A percentile compares a stretch with the other conserved stretches of the same genome.
phyloP scores from a whole-genome alignment of 2,888 invertebrate genomes.

The Slavum lentiscoides region DNA sequence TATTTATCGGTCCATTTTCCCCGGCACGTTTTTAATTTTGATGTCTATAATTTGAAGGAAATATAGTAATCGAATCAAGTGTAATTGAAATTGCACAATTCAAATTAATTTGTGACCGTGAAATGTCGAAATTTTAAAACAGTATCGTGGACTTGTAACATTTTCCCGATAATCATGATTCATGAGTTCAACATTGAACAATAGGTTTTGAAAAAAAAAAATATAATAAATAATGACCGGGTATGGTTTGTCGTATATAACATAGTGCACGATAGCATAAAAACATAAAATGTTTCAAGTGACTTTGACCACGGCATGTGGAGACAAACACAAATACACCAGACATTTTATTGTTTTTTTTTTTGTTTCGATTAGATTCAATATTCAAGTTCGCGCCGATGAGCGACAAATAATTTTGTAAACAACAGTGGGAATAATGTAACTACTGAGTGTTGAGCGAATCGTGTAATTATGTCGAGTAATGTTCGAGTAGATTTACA shows the following conservation, averaged over 20 bases:
- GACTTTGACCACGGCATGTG: background rate
- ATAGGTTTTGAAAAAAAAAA: background rate
- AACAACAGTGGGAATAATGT: background rate
- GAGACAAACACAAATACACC: background rate
- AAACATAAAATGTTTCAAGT: background rate
- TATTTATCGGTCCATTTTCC: no score
- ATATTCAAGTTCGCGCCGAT: background rate
- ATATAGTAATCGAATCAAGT: background rate
- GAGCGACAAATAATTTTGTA: background rate
- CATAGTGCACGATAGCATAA: constrained; percentile 4
- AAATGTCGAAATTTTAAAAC: no score
- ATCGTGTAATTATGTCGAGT: no score
- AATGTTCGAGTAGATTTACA: no score
- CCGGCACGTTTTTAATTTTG: no score
- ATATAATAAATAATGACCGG: constrained; percentile 7
- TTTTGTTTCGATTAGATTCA: no score
- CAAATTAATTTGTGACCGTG: no score
- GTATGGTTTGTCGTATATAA: background rate
- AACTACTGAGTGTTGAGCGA: no score
- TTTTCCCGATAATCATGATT: no score
- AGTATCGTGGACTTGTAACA: no score
- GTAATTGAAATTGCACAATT: no score
- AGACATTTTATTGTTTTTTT: background rate
- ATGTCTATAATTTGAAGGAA: no score
- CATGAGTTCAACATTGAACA: background rate